Evolutionary conservation across 2,888 invertebrate species (phyloP), one percentile per base, ranked within the genome.

Genomic region (Lasius fuliginosus): DNA sequence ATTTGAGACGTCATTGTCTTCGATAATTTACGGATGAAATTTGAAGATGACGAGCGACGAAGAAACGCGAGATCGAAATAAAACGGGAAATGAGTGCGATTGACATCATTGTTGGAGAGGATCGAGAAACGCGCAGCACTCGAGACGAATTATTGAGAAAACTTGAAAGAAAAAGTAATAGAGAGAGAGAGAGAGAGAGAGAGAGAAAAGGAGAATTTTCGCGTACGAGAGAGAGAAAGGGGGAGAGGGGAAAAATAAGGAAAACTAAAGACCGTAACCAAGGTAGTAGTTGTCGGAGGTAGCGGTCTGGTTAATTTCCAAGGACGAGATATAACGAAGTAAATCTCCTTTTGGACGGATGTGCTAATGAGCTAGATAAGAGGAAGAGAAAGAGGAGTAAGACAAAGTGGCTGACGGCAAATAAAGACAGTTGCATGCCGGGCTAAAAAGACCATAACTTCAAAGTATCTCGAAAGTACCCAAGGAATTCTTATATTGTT

Each of bases 291-390:
- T 49, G 18, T 30, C 18, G 40, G 27, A 27, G 40, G 12, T 53
- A 30, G 27, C 6, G 67, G 27, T 67, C 65, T 36, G 18, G 67
- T 23, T 69, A 83, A 83, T 83, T 83, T 30, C n/a, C 46, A 46
- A 68, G 49, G 62, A 74, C 65, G 58, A 75, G 56, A 62, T 67
- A 42, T 65, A 56, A 82, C 42, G 56, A 83, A 79, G 56, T 83
- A 64, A 79, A 83, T 64, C 71, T 79, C 18, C 58, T 71, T 71
- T 64, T 71, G 71, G 71, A 62, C 42, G 42, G 40, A 36, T 42
- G 64, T 33, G 64, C 69, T 83, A 83, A 83, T 83, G 71, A 83
- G 79, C 27, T 56, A 23, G 53, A 53, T 53, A 53, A 53, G 53
- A 53, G 53, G n/a, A 53, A 53, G 53, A n/a, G n/a, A 53, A 53